Evolutionary conservation across 2,888 invertebrate genomes (phyloP).

Genomic region (Leptopilina myrica): DNA sequence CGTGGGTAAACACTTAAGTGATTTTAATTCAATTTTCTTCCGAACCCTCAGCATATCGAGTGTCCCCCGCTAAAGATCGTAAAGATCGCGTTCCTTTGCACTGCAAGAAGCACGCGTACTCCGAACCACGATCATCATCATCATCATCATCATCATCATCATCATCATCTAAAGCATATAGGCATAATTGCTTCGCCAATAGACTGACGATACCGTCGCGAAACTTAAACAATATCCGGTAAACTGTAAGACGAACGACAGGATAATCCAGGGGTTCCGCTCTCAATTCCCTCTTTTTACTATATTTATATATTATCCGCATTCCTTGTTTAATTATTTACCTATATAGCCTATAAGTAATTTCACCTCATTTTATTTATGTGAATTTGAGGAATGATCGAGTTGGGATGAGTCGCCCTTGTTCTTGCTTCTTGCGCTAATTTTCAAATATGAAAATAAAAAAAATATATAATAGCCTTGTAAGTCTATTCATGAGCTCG

Average conservation of each 20-base stretch:
- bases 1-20: conserved; percentile 73
- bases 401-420: conserved; percentile 1
- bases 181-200: conserved; percentile 47
- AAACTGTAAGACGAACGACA: conserved; percentile 31
- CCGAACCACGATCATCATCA: conserved; percentile 36
- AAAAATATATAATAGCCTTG: conserved; percentile 7
- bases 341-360: neutral
- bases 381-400: conserved; percentile 28
- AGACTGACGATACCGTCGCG: conserved; percentile 36
- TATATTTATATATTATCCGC: conserved; percentile 18
- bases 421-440: too few species aligned
- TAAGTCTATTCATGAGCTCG: conserved; percentile 20
- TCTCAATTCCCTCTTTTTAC: neutral
- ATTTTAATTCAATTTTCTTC: conserved; percentile 72
- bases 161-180: conserved; percentile 46
- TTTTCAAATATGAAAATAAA: too few species aligned
- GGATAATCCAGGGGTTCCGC: conserved; percentile 25
- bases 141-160: conserved; percentile 42
- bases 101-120: conserved; percentile 49
- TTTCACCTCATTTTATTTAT: conserved; percentile 31
- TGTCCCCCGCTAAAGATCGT: conserved; percentile 53
- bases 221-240: conserved; percentile 39
- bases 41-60: conserved; percentile 53
- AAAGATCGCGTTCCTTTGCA: conserved; percentile 55
- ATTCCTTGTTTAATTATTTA: conserved; percentile 21